A percentile compares a stretch with the other conserved stretches of the same genome.
Evolutionary conservation across 2,888 invertebrate species (phyloP).

Genomic region (Pterobdella sp.): DNA sequence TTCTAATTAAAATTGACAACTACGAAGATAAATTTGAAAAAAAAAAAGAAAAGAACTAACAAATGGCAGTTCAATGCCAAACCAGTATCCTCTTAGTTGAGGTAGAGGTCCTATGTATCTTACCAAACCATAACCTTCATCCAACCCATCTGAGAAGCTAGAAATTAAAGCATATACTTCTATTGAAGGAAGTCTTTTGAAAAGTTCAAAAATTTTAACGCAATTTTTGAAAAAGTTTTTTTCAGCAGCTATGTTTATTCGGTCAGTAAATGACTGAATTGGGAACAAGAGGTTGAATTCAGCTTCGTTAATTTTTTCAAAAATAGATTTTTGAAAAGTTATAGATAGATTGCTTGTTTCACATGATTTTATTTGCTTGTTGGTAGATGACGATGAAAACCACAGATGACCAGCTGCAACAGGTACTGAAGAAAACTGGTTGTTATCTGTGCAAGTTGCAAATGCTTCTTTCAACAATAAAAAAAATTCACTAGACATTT

Average conservation of each 20-base stretch:
- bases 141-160: slow-evolving; percentile 17
- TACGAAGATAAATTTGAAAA: neutral
- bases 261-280: slow-evolving; percentile 20
- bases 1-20: no score
- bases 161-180: slow-evolving; percentile 13
- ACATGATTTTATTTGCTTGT: slow-evolving; percentile 22
- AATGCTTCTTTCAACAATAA: neutral
- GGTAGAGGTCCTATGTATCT: slow-evolving; percentile 36
- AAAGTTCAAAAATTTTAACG: slow-evolving; percentile 14
- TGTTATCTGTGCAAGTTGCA: neutral
- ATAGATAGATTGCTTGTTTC: slow-evolving; percentile 15
- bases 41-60: slow-evolving; percentile 25
- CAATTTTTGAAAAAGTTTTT: slow-evolving; percentile 15
- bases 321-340: neutral
- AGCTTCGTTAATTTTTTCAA: slow-evolving; percentile 9
- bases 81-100: slow-evolving; percentile 42
- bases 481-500: neutral
- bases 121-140: slow-evolving; percentile 26
- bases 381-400: neutral
- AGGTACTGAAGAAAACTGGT: neutral
- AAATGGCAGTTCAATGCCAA: slow-evolving; percentile 42
- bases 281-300: slow-evolving; percentile 24
- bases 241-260: slow-evolving; percentile 21
- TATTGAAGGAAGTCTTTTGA: neutral
- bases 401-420: neutral